Evolutionary conservation across 2,888 invertebrate species (phyloP), one percentile per base, ranked within the genome.

Genomic region (Amiota communis): DNA sequence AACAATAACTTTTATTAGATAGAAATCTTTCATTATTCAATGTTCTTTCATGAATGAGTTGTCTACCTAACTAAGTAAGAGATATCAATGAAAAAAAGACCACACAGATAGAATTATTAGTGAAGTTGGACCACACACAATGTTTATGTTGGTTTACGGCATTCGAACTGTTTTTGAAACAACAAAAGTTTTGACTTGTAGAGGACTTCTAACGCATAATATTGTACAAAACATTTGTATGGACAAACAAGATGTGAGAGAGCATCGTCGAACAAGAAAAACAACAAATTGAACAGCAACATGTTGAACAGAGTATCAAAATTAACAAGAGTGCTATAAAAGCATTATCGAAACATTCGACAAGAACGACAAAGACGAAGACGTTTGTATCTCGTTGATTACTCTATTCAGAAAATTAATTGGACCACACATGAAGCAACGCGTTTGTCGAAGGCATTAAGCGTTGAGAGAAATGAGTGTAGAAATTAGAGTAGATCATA

Each of bases 361-460:
- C 51, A n/a, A 53, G 53, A 53, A 53, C 53, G 53, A 53, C 53
- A 10, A 53, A 53, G 53, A 53, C 53, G n/a, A 53, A 53, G 53
- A 63, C 1, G 36, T 36, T 6, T 36, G 23, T 59, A 84, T 81
- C 83, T 84, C 83, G 83, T 85, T 83, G 83, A 83, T 85, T 85
- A 82, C 86, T 83, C 83, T 85, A 83, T 83, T 83, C 84, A 49
- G 61, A 70, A 82, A 82, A 82, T 82, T 82, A 82, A 82, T 82
- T 82, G 82, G 82, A 85, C 82, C 82, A 79, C 82, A 82, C 82
- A 82, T 77, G 78, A 82, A 59, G 85, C 74, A 51, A 53, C 8
- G 65, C 48, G 65, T 63, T 49, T 64, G 47, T 4, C 8, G 46
- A 15, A 49, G 49, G 51, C 12, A 13, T 67, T 23, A 13, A 20